These are phyloP conservation scores for Itoplectis maculator DNA, from an alignment of 2,888 invertebrate genomes.

Conservation along the genomic window DNA sequence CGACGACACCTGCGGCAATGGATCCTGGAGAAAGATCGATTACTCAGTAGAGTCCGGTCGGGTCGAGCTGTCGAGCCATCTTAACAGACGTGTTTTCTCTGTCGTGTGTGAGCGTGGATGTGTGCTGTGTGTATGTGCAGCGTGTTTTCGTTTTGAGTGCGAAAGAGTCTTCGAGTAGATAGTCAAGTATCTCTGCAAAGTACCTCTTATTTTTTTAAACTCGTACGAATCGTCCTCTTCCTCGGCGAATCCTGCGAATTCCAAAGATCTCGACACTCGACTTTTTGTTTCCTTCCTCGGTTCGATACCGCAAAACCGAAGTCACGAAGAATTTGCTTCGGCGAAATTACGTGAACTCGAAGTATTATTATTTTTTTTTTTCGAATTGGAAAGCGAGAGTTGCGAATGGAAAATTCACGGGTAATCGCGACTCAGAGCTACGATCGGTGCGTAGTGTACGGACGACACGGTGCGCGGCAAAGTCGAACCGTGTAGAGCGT, in stretches of 20 bases:
- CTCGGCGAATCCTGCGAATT: constrained; percentile 47
- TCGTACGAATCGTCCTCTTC: constrained; percentile 31
- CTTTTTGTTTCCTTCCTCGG: neutral
- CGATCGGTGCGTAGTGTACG: constrained; percentile 41
- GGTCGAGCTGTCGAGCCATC: constrained; percentile 74
- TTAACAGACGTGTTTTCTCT: constrained; percentile 28
- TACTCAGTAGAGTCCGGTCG: constrained; percentile 77
- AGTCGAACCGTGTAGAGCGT: constrained; percentile 4
- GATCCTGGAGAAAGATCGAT: constrained; percentile 63
- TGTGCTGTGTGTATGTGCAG: constrained; percentile 5
- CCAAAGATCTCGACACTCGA: constrained; percentile 35
- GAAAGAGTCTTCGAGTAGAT: constrained; percentile 55
- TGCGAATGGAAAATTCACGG: constrained; percentile 19
- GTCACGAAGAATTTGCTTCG: neutral
- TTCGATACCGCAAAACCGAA: neutral
- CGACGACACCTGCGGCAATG: constrained; percentile 47
- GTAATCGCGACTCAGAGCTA: constrained; percentile 58
- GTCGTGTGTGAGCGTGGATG: too few species aligned
- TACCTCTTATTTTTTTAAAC: constrained; percentile 17
- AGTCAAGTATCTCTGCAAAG: constrained; percentile 64
- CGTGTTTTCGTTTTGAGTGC: constrained; percentile 7
- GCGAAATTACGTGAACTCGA: too few species aligned
- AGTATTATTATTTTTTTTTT: too few species aligned
- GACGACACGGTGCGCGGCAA: neutral
- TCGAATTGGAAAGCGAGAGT: too few species aligned